Base-by-base conservation (phyloP, 2,888 invertebrate genomes). In the Cosmia trapezina region DNA sequence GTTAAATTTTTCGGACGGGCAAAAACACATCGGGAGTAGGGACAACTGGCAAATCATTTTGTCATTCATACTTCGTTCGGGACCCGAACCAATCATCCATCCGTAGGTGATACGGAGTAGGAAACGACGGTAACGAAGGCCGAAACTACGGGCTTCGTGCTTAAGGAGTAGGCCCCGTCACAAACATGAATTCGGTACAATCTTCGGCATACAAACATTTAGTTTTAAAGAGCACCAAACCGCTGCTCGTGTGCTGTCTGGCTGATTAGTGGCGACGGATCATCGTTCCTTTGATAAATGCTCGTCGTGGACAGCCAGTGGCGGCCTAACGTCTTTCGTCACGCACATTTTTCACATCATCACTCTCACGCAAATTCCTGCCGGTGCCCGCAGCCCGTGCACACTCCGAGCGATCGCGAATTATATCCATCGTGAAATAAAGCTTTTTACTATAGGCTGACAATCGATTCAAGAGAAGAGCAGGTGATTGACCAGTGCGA, bases 341-440 rank as follows among this genome's bases (percentile, higher is more conserved):
- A 85, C 84, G 84, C 85, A 74, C 85, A 71, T 81, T 75, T 60
- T 76, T 62, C 74, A 69, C 65, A 49, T 76, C 65, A 49, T 76
- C 79, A 83, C 85, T 85, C 83, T 83, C 85, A 85, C 84, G 80
- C 79, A 65, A 81, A 85, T 81, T 72, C 79, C 79, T 73, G 33
- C 33, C 22, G 59, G 68, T 61, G 70, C 56, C 57, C 57, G 63
- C 57, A 45, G 49, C 49, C 61, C 22, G 60, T 12, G 63, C 60
- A 57, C 63, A 41, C 59, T 62, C n/a, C 49, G 37, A 47, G 37
- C 63, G 65, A 68, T 19, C 41, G 72, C 47, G 45, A 53, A 47
- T 53, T 67, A 59, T 45, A 56, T 37, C 33, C 47, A 73, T 64
- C 70, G 57, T 33, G 54, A 47, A 65, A 45, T 65, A 64, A 66